Conservation (phyloP, 2,113 vertebrate species). For the Mola mola region DNA sequence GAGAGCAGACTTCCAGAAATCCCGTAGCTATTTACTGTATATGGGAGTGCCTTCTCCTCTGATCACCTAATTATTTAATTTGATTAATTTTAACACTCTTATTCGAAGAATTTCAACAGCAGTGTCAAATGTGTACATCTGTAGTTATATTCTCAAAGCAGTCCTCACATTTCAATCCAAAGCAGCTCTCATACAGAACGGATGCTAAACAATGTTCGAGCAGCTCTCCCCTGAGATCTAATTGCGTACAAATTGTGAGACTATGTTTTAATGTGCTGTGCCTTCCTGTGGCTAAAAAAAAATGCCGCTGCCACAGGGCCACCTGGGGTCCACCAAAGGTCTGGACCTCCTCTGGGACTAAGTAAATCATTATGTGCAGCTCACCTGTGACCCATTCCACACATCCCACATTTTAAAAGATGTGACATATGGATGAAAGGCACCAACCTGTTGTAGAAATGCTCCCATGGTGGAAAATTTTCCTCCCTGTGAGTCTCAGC, state of each 20-base stretch:
- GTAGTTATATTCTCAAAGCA: constrained; percentile 20
- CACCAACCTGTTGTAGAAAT: constrained; percentile 1
- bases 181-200: constrained; percentile 34
- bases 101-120: constrained; percentile 8
- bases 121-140: constrained; percentile 5
- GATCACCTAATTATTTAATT: constrained; percentile 8
- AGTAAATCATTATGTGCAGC: constrained; percentile 38
- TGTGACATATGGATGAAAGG: constrained; percentile 18
- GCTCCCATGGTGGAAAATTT: neutral
- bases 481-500: constrained; percentile 3
- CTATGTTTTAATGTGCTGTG: constrained; percentile 34
- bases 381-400: constrained; percentile 20
- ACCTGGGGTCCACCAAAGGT: constrained; percentile 48
- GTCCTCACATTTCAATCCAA: constrained; percentile 18
- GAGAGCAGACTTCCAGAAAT: constrained; percentile 21
- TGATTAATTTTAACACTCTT: constrained; percentile 12
- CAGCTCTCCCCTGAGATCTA: constrained; percentile 49
- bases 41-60: neutral
- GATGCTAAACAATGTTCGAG: constrained; percentile 26
- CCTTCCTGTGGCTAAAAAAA: constrained; percentile 40
- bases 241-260: constrained; percentile 50
- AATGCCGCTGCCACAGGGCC: constrained; percentile 40
- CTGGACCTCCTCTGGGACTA: constrained; percentile 37
- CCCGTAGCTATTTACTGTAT: constrained; percentile 8
- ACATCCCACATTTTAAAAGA: constrained; percentile 30